Base-by-base conservation (phyloP, 1,140 invertebrate species). In the Spodoptera frugiperda region DNA sequence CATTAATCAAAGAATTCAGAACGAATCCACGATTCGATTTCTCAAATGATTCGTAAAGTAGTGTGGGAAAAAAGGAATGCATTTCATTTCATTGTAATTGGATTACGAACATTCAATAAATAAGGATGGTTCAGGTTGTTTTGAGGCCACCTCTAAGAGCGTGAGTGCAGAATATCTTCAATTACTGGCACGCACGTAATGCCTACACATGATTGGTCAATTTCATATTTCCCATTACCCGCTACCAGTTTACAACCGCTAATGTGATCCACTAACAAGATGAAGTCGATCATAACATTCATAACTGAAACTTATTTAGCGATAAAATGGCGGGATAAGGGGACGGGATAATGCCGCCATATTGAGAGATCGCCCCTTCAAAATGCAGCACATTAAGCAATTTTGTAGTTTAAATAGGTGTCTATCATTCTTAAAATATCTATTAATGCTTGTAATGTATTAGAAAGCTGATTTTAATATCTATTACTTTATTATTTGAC, bases 201-300 rank as follows among this genome's bases (percentile, higher is more conserved):
- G 57, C 49, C 59, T 51, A 55, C 73, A 51, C 77, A 55, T 81
- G 80, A 84, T 84, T 82, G 82, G 80, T 75, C 80, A 84, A 82
- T 84, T 83, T 84, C 73, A 68, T 76, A 78, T 81, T 78, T 79
- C 61, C 77, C 75, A 81, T 83, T 76, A 81, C 49, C 51, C 10
- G 44, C 59, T 76, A 25, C 48, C 59, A 74, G 46, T 57, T 67
- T 61, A 59, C 57, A 48, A 82, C 76, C 72, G 51, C 80, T 77
- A 82, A 77, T 79, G 54, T 21, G 44, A 39, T 51, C 30, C 55
- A 54, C 39, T 75, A 73, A 73, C 61, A 78, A 78, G 68, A 39
- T 39, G 33, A 39, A 67, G 48, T 19, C 9, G 44, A 73, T 73
- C 59, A 54, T 67, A 67, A 63, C 72, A 19, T 73, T 73, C 59